A percentile compares a stretch with the other conserved stretches of the same genome.
phyloP scores from a whole-genome alignment of 2,888 invertebrate genomes.

The Pachycephus smyrnensis region DNA sequence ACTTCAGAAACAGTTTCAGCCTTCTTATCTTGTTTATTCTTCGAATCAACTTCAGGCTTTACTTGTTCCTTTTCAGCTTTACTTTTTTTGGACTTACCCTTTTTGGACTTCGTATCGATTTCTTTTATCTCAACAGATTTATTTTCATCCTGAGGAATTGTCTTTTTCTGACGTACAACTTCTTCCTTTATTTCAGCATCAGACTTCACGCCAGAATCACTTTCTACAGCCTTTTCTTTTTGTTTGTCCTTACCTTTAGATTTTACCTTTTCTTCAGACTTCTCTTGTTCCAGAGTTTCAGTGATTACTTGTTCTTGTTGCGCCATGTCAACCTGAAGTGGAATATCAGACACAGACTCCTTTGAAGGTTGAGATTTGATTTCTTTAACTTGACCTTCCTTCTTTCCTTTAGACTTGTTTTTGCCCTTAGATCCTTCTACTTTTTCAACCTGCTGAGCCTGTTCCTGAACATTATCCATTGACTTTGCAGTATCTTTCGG shows the following conservation, averaged over 20 bases:
- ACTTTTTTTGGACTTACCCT: background rate
- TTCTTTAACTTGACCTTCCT: background rate
- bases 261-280: constrained; percentile 15
- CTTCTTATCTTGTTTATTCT: background rate
- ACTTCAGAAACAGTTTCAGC: background rate
- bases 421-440: constrained; percentile 16
- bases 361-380: background rate
- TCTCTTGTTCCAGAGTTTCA: background rate
- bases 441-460: background rate
- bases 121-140: background rate
- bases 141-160: constrained; percentile 4
- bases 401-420: constrained; percentile 18
- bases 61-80: constrained; percentile 9
- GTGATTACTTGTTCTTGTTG: background rate
- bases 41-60: background rate
- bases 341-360: background rate
- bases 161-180: background rate
- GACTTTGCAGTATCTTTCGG: background rate
- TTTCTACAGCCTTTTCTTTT: constrained; percentile 21
- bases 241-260: constrained; percentile 29
- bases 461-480: background rate
- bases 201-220: background rate
- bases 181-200: constrained; percentile 2
- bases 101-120: background rate
- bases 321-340: background rate